Conservation (phyloP, 2,797 vertebrate species). For the Silurus lanzhouensis region DNA sequence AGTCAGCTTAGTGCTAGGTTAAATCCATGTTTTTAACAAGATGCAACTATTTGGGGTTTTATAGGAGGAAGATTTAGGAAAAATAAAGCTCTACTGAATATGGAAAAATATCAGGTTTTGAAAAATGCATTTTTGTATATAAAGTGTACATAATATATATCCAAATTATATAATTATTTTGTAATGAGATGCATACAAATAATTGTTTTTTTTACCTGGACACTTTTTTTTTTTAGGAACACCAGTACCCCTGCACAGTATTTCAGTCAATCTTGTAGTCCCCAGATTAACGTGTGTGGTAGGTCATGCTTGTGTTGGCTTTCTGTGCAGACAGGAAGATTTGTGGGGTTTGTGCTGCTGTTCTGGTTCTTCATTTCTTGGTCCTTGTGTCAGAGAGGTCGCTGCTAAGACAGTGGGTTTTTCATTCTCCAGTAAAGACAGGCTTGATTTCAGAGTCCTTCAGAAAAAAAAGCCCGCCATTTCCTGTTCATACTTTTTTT, state of each 20-base stretch:
- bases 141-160: too few relatives aligned
- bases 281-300: conserved; percentile 27
- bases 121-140: neutral
- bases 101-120: neutral
- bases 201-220: too few relatives aligned
- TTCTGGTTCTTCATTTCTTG: conserved; percentile 26
- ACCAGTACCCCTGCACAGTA: neutral
- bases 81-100: neutral
- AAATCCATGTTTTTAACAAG: neutral
- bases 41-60: neutral
- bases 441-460: conserved; percentile 51
- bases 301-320: conserved; percentile 41
- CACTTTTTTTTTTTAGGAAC: neutral
- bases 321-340: conserved; percentile 14
- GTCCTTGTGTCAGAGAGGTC: neutral
- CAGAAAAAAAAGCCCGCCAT: conserved; percentile 56
- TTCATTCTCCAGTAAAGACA: conserved; percentile 6
- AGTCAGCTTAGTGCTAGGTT: neutral
- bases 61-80: neutral
- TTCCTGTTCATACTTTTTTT: conserved; percentile 73
- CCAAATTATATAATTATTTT: too few relatives aligned
- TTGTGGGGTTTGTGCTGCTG: conserved; percentile 9
- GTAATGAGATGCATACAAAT: neutral
- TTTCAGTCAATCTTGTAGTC: neutral
- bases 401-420: conserved; percentile 27